Conservation (phyloP, 2,113 vertebrate genomes). For the Vombatus ursinus region DNA sequence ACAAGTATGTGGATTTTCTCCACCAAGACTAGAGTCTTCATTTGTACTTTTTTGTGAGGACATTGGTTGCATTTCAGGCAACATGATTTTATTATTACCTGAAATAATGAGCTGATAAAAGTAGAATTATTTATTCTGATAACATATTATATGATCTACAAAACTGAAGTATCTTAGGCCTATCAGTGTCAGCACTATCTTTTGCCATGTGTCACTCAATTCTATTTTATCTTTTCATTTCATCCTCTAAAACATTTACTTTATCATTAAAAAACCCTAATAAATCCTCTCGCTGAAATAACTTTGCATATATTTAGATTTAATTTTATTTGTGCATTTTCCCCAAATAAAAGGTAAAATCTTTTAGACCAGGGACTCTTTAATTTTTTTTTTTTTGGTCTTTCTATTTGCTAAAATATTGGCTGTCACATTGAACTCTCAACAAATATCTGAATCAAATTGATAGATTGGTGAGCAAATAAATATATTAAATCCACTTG, state of each 20-base stretch:
- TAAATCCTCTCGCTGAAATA: background rate
- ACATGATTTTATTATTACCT: background rate
- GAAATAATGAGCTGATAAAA: background rate
- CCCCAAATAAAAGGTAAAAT: background rate
- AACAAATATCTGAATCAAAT: background rate
- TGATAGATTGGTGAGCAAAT: background rate
- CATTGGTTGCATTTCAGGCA: background rate
- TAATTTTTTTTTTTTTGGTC: background rate
- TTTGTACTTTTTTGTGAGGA: background rate
- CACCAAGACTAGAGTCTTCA: background rate
- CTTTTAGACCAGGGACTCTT: background rate
- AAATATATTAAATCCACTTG: background rate
- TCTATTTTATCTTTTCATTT: background rate
- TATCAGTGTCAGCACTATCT: background rate
- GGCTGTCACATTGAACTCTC: background rate
- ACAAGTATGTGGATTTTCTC: background rate
- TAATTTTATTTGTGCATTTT: background rate
- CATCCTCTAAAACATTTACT: background rate
- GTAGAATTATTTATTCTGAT: background rate
- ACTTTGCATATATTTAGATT: background rate
- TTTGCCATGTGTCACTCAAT: background rate
- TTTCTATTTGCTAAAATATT: background rate
- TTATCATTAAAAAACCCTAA: background rate
- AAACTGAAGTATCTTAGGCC: background rate
- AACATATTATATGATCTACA: background rate